A percentile compares a stretch with the other conserved stretches of the same genome.
These are phyloP conservation scores for Osedax fenrisi DNA, from an alignment of 2,888 invertebrate genomes.

Conservation along the genomic window DNA sequence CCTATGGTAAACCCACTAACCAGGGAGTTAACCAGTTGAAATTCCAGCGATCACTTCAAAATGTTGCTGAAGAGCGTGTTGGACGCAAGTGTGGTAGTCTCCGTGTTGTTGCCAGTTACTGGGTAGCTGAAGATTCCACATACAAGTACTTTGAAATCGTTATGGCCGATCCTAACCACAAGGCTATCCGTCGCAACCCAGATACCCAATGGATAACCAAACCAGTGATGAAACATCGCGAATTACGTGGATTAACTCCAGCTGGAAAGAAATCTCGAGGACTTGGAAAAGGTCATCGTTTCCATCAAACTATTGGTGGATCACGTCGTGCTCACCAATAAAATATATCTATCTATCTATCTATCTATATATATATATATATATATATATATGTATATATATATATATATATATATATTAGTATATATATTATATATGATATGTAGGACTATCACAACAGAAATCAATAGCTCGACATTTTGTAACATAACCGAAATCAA, in stretches of 20 bases:
- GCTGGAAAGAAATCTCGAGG: constrained; percentile 90
- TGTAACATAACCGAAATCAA: too few species aligned
- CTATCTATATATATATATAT: too few species aligned
- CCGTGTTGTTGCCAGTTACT: constrained; percentile 91
- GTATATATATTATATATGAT: too few species aligned
- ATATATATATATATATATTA: too few species aligned
- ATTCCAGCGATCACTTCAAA: constrained; percentile 81
- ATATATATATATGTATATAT: too few species aligned
- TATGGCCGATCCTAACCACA: constrained; percentile 77
- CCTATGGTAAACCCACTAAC: constrained; percentile 92
- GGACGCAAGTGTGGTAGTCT: constrained; percentile 87
- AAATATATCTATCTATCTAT: too few species aligned
- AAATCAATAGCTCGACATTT: too few species aligned
- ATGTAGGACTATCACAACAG: too few species aligned
- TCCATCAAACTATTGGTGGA: constrained; percentile 88
- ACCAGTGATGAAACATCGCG: constrained; percentile 92
- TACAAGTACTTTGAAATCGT: constrained; percentile 92
- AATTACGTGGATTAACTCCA: constrained; percentile 90
- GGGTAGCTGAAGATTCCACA: constrained; percentile 97
- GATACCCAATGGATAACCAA: constrained; percentile 92
- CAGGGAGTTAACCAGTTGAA: constrained; percentile 97
- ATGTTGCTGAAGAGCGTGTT: constrained; percentile 96
- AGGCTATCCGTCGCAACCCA: constrained; percentile 79
- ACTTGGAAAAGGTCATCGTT: constrained; percentile 65
- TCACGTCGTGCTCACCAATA: constrained; percentile 79